Conservation (phyloP, 2,797 vertebrate genomes). For the Pseudotriccus pelzelni region DNA sequence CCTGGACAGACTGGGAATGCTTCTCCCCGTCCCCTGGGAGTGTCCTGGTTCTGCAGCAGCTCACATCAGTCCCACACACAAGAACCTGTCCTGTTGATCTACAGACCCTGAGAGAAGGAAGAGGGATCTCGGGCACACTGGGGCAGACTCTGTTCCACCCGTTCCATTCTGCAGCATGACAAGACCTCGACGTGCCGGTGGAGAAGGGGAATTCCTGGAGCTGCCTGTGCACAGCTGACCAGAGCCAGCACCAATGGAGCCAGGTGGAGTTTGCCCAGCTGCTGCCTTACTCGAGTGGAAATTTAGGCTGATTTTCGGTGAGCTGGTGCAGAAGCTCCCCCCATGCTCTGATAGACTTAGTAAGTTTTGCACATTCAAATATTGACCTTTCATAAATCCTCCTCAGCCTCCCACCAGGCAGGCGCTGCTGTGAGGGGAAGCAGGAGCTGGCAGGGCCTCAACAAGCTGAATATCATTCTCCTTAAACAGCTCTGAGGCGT, state of each 20-base stretch:
- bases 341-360: neutral
- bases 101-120: neutral
- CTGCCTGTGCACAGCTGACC: neutral
- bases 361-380: conserved; percentile 65
- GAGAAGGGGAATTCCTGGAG: accelerated
- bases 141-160: neutral
- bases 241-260: neutral
- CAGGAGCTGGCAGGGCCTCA: conserved; percentile 53
- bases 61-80: accelerated
- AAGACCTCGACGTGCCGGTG: accelerated
- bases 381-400: conserved; percentile 61
- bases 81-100: neutral
- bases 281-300: neutral
- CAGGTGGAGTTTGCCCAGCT: neutral
- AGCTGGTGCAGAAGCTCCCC: neutral
- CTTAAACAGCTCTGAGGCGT: conserved; percentile 49
- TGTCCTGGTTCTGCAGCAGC: neutral
- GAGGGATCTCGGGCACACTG: too few species aligned
- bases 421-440: neutral
- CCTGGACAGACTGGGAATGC: neutral
- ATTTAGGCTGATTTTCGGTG: neutral
- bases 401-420: conserved; percentile 28
- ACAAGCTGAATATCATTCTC: conserved; percentile 54
- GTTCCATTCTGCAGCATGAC: accelerated
- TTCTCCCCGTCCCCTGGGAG: neutral